Evolutionary conservation across 2,113 vertebrate species (phyloP).

Genomic region (Eolophus roseicapilla): DNA sequence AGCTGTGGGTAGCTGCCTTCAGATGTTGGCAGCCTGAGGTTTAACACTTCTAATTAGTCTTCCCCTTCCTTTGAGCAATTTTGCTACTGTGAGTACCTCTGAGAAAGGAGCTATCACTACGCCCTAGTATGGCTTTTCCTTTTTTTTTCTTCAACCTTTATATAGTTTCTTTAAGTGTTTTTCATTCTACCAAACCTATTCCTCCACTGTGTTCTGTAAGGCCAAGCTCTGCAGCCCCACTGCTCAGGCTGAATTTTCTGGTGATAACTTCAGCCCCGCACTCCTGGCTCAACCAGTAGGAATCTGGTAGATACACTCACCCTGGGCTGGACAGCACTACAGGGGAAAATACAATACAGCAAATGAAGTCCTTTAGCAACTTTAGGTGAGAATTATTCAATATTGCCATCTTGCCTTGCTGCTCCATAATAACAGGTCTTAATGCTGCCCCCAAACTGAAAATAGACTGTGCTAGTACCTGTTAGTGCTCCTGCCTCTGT

Average conservation of each 20-base stretch:
- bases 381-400: not conserved
- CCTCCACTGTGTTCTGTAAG: not conserved
- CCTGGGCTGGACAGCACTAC: not conserved
- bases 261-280: not conserved
- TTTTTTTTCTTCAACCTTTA: not conserved
- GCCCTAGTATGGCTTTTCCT: not conserved
- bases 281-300: not conserved
- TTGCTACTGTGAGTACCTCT: not conserved
- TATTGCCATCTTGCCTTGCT: not conserved
- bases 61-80: not conserved
- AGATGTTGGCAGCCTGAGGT: not conserved
- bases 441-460: not conserved
- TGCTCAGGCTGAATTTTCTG: not conserved
- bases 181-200: not conserved
- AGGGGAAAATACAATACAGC: not conserved
- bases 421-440: not conserved
- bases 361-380: not conserved
- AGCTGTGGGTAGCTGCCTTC: constrained; percentile 7
- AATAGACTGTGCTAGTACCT: not conserved
- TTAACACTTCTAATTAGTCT: not conserved
- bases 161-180: not conserved
- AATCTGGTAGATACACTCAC: not conserved
- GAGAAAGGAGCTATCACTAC: not conserved
- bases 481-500: not conserved
- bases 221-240: not conserved